Percentiles rank a stretch among this genome's conserved stretches.
Evolutionary conservation across 2,888 invertebrate genomes (phyloP).

Genomic region (Drosophila birchii): DNA sequence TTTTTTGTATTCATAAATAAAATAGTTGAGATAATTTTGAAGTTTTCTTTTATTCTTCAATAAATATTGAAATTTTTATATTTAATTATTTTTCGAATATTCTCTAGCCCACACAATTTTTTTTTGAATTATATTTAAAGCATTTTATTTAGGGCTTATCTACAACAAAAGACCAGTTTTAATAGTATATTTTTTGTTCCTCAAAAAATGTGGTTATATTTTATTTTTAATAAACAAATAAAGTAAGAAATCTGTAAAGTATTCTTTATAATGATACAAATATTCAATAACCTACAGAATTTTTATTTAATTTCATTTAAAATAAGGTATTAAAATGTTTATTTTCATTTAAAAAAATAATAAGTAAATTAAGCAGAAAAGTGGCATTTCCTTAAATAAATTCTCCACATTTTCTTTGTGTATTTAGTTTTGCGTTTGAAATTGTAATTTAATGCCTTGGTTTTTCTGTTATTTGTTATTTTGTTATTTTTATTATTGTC

Average conservation of each 20-base stretch:
- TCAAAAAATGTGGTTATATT: too few relatives aligned
- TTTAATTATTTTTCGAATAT: background rate
- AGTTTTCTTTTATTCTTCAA: background rate
- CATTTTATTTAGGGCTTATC: too few relatives aligned
- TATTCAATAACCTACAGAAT: too few relatives aligned
- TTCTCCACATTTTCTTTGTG: background rate
- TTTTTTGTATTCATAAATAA: background rate
- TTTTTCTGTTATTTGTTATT: slow-evolving; percentile 28
- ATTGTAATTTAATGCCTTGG: slow-evolving; percentile 55
- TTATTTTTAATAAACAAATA: too few relatives aligned
- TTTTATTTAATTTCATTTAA: too few relatives aligned
- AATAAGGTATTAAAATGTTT: too few relatives aligned
- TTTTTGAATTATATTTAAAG: background rate
- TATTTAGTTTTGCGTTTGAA: background rate
- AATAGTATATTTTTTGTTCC: too few relatives aligned
- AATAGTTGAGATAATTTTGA: background rate
- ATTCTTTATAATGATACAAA: too few relatives aligned
- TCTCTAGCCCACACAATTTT: background rate
- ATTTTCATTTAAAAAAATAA: background rate
- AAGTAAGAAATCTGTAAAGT: too few relatives aligned
- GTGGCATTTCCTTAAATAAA: background rate
- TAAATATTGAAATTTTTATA: background rate
- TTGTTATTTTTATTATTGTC: slow-evolving; percentile 19
- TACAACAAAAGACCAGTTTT: too few relatives aligned
- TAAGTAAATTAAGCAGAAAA: background rate